Evolutionary conservation across 2,797 vertebrate genomes (phyloP).

Genomic region (Pterois miles): DNA sequence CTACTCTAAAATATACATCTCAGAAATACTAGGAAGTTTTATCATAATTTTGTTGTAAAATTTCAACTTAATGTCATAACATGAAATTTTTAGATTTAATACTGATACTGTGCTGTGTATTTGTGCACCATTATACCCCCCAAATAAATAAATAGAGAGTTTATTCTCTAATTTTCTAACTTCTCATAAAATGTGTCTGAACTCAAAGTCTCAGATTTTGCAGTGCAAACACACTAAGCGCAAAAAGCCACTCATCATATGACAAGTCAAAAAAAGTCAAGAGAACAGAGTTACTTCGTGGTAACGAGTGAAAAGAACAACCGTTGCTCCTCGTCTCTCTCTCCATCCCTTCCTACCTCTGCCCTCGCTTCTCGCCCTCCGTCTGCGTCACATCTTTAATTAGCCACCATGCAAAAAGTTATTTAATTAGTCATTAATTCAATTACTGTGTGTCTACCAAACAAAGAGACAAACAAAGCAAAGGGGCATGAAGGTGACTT

Average conservation of each 20-base stretch:
- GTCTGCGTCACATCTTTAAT: conserved; percentile 45
- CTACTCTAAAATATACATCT: not conserved
- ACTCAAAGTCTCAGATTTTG: not conserved
- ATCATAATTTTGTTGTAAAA: not conserved
- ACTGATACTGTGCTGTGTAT: fast-evolving
- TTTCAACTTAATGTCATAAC: not conserved
- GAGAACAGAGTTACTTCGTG: not conserved
- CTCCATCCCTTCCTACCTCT: not conserved
- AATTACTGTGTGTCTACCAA: conserved; percentile 42
- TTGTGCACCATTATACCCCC: not conserved
- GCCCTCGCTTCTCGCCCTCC: conserved; percentile 5
- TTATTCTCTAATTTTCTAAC: not conserved
- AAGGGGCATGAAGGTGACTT: conserved; percentile 60
- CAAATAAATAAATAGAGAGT: too few species aligned
- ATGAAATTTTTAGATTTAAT: not conserved
- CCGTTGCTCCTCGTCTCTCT: not conserved
- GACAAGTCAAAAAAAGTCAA: not conserved
- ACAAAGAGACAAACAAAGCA: conserved; percentile 51
- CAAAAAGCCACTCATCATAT: not conserved
- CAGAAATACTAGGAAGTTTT: not conserved
- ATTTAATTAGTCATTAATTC: conserved; percentile 61
- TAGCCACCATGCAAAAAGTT: conserved; percentile 30
- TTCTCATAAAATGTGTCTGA: not conserved
- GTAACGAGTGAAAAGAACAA: not conserved
- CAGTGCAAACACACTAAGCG: not conserved